These are phyloP conservation scores for Patiria pectinifera DNA, from an alignment of 53 echinoderm and acorn worm species.

Conservation along the genomic window DNA sequence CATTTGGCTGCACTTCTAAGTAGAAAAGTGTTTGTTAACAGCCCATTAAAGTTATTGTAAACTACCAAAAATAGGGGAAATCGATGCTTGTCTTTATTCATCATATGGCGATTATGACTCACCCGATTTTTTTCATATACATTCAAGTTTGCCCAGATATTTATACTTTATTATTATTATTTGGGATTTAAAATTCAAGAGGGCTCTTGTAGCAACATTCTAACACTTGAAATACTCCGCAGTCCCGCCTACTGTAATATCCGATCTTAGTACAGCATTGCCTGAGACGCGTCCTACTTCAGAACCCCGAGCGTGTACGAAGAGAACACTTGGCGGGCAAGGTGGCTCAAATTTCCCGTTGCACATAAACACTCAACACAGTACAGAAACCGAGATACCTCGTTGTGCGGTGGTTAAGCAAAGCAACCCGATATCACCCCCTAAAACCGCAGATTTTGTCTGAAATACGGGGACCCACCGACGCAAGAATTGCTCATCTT, in stretches of 20 bases:
- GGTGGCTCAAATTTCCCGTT: neutral
- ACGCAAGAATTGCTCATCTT: neutral
- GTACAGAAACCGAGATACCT: neutral
- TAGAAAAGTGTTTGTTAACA: neutral
- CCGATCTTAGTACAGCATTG: neutral
- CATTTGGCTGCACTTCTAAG: neutral
- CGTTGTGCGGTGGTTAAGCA: neutral
- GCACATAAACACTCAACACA: conserved; percentile 33
- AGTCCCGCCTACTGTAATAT: neutral
- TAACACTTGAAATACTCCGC: neutral
- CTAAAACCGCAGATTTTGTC: neutral
- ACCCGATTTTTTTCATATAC: neutral
- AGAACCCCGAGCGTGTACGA: neutral
- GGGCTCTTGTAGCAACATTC: neutral
- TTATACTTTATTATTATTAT: too few relatives aligned
- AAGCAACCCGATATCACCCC: conserved; percentile 14
- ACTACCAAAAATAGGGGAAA: neutral
- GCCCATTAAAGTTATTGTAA: neutral
- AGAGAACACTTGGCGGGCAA: neutral
- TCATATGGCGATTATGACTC: neutral
- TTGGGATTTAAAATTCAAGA: neutral
- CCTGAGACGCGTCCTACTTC: neutral
- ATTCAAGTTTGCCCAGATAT: neutral
- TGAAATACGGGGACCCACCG: neutral
- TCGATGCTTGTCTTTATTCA: neutral